Conservation (phyloP, 2,888 invertebrate species). For the Scaptomyza parva region DNA sequence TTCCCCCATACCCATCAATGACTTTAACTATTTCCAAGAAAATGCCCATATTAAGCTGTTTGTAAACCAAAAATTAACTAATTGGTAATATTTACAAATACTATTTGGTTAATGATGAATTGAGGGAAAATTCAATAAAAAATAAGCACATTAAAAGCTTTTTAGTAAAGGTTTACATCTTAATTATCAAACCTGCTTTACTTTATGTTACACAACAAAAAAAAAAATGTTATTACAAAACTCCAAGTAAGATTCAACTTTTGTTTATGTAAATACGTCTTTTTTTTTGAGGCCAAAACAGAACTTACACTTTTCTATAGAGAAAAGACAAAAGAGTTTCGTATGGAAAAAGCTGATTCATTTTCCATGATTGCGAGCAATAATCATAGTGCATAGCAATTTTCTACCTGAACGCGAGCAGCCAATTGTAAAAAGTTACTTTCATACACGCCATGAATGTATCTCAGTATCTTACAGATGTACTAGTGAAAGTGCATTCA, state of each 20-base stretch:
- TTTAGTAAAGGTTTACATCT: background rate
- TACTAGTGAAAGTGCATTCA: slow-evolving; percentile 47
- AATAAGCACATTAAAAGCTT: background rate
- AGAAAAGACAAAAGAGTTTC: slow-evolving; percentile 6
- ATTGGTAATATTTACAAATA: background rate
- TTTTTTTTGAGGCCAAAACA: background rate
- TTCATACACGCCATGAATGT: background rate
- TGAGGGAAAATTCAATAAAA: no score
- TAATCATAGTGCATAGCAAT: slow-evolving; percentile 44
- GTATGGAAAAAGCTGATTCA: slow-evolving; percentile 20
- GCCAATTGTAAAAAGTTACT: slow-evolving; percentile 17
- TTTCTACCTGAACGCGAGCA: slow-evolving; percentile 39
- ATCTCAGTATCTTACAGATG: slow-evolving; percentile 25
- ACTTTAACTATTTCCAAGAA: background rate
- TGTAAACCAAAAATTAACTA: background rate
- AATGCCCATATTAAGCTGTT: background rate
- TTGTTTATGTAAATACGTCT: background rate
- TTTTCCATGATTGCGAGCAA: slow-evolving; percentile 38
- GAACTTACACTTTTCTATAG: background rate
- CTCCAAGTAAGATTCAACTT: background rate
- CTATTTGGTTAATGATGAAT: no score
- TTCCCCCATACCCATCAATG: background rate
- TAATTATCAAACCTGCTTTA: background rate
- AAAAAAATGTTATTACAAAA: no score
- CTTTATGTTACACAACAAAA: background rate